These are phyloP conservation scores for Crotalus viridis DNA, from an alignment of 2,113 vertebrate species.

Conservation along the genomic window DNA sequence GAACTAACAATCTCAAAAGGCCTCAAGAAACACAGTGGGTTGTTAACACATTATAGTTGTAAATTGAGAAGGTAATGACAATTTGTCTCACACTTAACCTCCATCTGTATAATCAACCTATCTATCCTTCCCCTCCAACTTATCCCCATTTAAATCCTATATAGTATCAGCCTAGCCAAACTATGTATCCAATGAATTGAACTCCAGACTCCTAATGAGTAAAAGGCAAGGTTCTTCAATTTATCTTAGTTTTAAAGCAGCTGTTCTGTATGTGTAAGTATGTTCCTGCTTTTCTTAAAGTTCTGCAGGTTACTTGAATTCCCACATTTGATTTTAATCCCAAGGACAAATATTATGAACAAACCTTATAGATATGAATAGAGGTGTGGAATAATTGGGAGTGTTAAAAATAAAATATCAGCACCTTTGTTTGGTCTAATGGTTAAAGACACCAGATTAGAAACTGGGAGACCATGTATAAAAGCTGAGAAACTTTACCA, in stretches of 20 bases:
- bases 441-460: background rate
- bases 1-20: background rate
- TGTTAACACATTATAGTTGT: background rate
- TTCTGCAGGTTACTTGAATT: background rate
- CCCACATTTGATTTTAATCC: background rate
- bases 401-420: background rate
- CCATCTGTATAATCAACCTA: background rate
- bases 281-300: background rate
- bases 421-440: background rate
- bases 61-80: background rate
- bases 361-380: background rate
- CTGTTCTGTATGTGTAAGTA: background rate
- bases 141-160: background rate
- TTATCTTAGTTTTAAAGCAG: background rate
- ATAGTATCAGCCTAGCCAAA: background rate
- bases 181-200: background rate
- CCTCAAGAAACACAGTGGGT: background rate
- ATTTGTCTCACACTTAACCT: background rate
- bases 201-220: background rate
- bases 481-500: background rate
- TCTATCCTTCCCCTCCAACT: background rate
- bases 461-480: background rate
- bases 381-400: background rate
- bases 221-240: background rate
- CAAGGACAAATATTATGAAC: background rate